Conservation (phyloP, 2,113 vertebrate genomes). For the Emydura subglobosa region DNA sequence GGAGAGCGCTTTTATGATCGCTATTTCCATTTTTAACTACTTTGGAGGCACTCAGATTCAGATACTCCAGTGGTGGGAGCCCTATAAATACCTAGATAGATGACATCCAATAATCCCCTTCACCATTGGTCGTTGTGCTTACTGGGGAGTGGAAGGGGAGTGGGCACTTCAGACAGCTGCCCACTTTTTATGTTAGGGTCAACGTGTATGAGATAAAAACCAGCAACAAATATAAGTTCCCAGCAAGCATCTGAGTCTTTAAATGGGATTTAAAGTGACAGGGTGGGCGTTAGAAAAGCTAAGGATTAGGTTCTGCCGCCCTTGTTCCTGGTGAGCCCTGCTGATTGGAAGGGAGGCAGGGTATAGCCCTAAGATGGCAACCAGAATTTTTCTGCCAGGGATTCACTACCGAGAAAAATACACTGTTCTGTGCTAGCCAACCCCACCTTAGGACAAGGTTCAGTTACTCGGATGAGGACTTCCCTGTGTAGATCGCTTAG, state of each 20-base stretch:
- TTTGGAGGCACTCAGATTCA: too few species aligned
- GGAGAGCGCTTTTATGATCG: too few species aligned
- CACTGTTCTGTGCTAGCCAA: neutral
- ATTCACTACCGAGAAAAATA: conserved; percentile 23
- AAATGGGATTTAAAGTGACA: neutral
- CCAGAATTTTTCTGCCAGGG: neutral
- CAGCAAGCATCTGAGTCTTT: neutral
- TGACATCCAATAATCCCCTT: neutral
- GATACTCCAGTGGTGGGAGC: too few species aligned
- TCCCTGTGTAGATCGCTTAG: conserved; percentile 2
- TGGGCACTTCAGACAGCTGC: neutral
- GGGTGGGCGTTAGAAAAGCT: neutral
- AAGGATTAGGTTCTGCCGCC: neutral
- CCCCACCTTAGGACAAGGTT: neutral
- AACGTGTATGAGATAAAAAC: neutral
- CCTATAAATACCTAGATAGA: too few species aligned
- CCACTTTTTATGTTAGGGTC: neutral
- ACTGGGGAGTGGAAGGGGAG: neutral
- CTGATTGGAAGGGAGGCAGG: neutral
- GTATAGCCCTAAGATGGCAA: neutral
- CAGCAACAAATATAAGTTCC: neutral
- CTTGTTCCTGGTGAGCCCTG: neutral
- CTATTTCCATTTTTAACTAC: too few species aligned
- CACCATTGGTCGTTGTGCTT: neutral
- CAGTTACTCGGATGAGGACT: neutral